Evolutionary conservation across 2,888 invertebrate genomes (phyloP), one percentile per base, ranked within the genome.

Genomic region (Cremastinae sp.): DNA sequence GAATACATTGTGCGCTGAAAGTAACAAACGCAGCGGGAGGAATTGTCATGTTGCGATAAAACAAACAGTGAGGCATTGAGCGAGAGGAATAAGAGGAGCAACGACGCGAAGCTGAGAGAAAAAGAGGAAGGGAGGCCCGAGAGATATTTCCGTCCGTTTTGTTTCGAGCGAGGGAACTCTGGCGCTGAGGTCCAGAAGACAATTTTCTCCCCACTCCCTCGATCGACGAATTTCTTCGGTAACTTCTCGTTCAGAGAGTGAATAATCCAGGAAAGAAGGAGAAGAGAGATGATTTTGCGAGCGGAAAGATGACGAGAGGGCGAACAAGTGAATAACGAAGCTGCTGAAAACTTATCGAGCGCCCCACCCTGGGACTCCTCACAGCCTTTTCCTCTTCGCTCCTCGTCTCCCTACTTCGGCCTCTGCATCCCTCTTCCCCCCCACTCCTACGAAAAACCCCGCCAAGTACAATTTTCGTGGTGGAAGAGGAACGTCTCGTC

Each of bases 371-470:
- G n/a, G 20, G 5, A 37, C 35, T 49, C 51, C n/a, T n/a, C n/a
- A n/a, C n/a, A n/a, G n/a, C n/a, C n/a, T n/a, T n/a, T n/a, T n/a
- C n/a, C n/a, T 39, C 39, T 61, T 66, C 45, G 59, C 47, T 65
- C 82, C 84, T 83, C 55, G 35, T 14, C 41, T 75, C 65, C 81
- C 78, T 78, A 81, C 82, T 83, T 83, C 81, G 81, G 82, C 79
- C 64, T 72, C 73, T 28, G 28, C 28, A 28, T 28, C 74, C 56
- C 61, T 77, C 53, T n/a, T n/a, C n/a, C 66, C 61, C 72, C 61
- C 75, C 77, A 61, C 68, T 55, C n/a, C 49, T 43, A 22, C 61
- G 56, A 70, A 74, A 74, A 72, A 53, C 39, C 62, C 71, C 62
- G 62, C 62, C 64, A 49, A 56, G 39, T 58, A 58, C 41, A 39